A percentile compares a stretch with the other conserved stretches of the same genome.
Evolutionary conservation across 2,888 invertebrate species (phyloP).

Genomic region (Adelognathus sp.): DNA sequence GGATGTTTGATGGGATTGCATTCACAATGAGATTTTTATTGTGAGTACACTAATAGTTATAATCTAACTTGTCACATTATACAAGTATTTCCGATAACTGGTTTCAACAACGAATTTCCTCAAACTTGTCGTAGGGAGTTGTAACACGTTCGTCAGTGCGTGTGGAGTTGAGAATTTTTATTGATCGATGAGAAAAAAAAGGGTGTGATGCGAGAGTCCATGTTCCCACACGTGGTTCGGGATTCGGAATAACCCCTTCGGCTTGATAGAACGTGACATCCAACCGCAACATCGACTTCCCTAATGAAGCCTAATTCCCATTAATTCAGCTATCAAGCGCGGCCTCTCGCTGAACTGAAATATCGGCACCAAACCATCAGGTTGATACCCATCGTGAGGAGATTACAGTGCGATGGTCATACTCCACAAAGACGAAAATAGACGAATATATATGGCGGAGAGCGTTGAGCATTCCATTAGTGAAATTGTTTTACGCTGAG

Average conservation of each 20-base stretch:
- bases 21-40: too few species aligned
- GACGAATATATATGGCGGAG: too few species aligned
- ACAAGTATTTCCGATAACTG: too few species aligned
- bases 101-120: too few species aligned
- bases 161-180: conserved; percentile 24
- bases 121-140: too few species aligned
- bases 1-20: too few species aligned
- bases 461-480: background rate
- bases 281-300: conserved; percentile 24
- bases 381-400: background rate
- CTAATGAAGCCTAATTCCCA: conserved; percentile 13
- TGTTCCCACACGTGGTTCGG: conserved; percentile 22
- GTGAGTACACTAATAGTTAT: too few species aligned
- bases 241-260: conserved; percentile 17
- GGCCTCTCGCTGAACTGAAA: background rate
- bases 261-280: conserved; percentile 40
- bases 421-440: background rate
- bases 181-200: conserved; percentile 10
- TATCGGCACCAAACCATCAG: background rate
- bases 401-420: background rate
- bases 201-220: background rate
- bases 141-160: too few species aligned
- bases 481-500: too few species aligned
- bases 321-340: background rate
- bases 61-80: too few species aligned